Evolutionary conservation across 2,888 invertebrate species (phyloP), one percentile per base, ranked within the genome.

Genomic region (Drosophila paramelanica): DNA sequence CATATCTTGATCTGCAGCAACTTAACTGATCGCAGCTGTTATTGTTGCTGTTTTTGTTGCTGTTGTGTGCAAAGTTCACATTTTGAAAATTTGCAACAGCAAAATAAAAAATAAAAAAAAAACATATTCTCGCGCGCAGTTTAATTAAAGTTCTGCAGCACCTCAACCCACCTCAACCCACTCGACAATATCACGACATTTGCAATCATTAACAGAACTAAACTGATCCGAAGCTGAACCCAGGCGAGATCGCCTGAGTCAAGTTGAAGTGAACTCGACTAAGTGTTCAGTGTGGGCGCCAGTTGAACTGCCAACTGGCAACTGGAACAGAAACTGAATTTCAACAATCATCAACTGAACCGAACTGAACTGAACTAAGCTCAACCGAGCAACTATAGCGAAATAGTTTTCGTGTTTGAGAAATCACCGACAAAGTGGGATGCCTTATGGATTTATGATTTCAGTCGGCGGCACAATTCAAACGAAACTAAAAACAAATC

Each of bases 91-190:
- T 64, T 56, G 62, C 59, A 49, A 59, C 27, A 46, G 47, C 27
- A 45, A 52, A 52, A 66, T 38, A 36, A 38, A 13, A 53, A 25
- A 25, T 0, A 49, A 51, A 36, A 52, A 31, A 49, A 31, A 68
- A 59, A 58, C 59, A 66, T 52, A 76, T 67, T 74, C 77, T 73
- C 33, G 77, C 70, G 68, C 57, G 51, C 52, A 33, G 17, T 88
- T 88, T 88, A 83, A 83, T 83, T 83, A 83, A 88, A 88, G 89
- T 83, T 83, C 83, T 88, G 77, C 79, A 80, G 74, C 81, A 81
- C 82, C 82, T 67, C 46, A 23, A 13, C 39, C 61, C 53, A 60
- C 55, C 67, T 66, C 86, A 85, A 61, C 86, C 82, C 88, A 82
- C 87, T 74, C 75, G 61, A 69, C 79, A 73, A 82, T 74, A 83